Base-by-base conservation (phyloP, 2,888 invertebrate genomes). In the Cephus pygmeus region DNA sequence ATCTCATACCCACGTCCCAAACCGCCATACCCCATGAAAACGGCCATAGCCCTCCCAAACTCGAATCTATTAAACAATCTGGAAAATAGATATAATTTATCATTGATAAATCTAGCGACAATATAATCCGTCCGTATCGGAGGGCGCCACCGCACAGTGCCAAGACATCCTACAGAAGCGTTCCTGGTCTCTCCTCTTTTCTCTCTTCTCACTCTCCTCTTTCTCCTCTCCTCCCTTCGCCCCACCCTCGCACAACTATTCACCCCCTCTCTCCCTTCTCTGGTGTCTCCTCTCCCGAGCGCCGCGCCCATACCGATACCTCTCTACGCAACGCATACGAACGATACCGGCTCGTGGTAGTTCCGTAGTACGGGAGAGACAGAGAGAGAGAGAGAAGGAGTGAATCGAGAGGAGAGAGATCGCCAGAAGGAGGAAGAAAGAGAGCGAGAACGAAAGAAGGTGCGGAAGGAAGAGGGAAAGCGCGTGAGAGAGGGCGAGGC, bases 391-490 rank as follows among this genome's bases (percentile, higher is more conserved):
- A 86, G 87, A 88, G 87, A 88, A 90, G 90, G 89, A 90, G 90
- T 90, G 90, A 89, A 90, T 89, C 88, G 69, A 35, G 88, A 87
- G 88, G 88, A 87, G 86, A 40, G 79, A 34, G 33, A 31, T 31
- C 71, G n/a, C 6, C 69, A 75, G 80, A 78, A 79, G 77, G 79
- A 79, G 74, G 74, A 80, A 73, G 75, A 40, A 75, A 75, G 76
- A 35, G 74, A 77, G 79, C 56, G 79, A 78, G 79, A 75, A 82
- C 80, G 79, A 85, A 81, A 79, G 85, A 86, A 85, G 88, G 88
- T 89, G 34, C 34, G 89, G 90, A 90, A 90, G 90, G 90, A 90
- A 90, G 90, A 90, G 90, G 89, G 78, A 79, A 81, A 78, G 78
- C 76, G 76, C 77, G 81, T 75, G 73, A 73, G 78, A 82, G 80